Conservation (phyloP, 2,113 vertebrate species). For the Megalops atlanticus region DNA sequence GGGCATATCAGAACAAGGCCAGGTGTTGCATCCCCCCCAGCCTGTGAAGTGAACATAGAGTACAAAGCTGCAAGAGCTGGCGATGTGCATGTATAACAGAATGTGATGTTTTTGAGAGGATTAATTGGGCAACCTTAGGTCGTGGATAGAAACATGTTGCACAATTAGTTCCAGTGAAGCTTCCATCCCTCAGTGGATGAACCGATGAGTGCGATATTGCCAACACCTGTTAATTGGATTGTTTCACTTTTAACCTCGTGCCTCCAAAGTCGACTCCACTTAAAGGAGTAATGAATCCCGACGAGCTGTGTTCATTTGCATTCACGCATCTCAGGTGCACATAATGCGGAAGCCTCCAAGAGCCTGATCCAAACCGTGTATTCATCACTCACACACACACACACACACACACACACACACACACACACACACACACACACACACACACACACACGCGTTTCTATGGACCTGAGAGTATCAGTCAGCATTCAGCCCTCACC, state of each 20-base stretch:
- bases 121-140: slow-evolving; percentile 25
- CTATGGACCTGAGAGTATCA: background rate
- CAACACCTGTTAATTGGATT: slow-evolving; percentile 32
- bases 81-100: background rate
- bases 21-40: too few relatives aligned
- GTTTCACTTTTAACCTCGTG: slow-evolving; percentile 28
- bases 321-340: background rate
- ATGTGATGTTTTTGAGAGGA: slow-evolving; percentile 5
- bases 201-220: slow-evolving; percentile 15
- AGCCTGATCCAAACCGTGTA: background rate
- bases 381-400: background rate
- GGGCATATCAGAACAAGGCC: background rate
- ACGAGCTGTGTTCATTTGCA: slow-evolving; percentile 1
- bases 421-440: background rate
- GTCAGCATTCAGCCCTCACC: background rate
- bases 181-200: slow-evolving; percentile 14
- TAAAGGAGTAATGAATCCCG: slow-evolving; percentile 24
- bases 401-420: background rate
- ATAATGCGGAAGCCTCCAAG: background rate
- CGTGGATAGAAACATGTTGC: slow-evolving; percentile 23
- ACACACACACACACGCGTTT: background rate
- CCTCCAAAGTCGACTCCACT: slow-evolving; percentile 8
- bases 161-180: slow-evolving; percentile 18
- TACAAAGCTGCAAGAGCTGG: background rate
- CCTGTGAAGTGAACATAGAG: background rate